Evolutionary conservation across 2,888 invertebrate genomes (phyloP).

Genomic region (Eristalis tenax): DNA sequence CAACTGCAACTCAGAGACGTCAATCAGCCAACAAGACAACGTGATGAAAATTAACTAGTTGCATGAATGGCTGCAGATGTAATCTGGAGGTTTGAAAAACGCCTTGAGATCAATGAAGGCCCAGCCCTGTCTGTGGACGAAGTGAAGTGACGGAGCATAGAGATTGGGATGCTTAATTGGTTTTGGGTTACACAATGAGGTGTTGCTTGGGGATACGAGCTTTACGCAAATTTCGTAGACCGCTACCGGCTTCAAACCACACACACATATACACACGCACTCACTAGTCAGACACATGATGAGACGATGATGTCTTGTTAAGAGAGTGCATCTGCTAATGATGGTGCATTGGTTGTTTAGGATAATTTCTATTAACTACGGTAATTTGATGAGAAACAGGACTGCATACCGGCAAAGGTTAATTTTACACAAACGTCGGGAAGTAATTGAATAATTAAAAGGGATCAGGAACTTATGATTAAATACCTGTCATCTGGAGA

Average conservation of each 20-base stretch:
- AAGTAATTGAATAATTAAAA: background rate
- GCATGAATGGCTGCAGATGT: background rate
- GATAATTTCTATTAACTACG: background rate
- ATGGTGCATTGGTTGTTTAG: background rate
- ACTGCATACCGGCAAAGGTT: background rate
- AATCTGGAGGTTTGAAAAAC: background rate
- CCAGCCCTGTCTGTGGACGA: background rate
- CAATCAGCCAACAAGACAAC: background rate
- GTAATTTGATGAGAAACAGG: background rate
- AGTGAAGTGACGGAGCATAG: background rate
- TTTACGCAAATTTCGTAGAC: background rate
- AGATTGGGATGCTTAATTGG: background rate
- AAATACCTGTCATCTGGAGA: background rate
- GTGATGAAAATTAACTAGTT: conserved; percentile 5
- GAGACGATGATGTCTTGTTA: background rate
- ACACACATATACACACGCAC: background rate
- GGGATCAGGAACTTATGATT: background rate
- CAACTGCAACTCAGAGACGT: background rate
- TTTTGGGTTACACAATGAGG: background rate
- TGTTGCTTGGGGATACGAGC: background rate
- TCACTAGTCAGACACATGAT: background rate
- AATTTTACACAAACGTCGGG: background rate
- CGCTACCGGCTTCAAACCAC: background rate
- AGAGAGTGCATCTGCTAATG: background rate
- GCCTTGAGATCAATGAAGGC: background rate